phyloP scores from a whole-genome alignment of 2,888 invertebrate species.

The Caenorhabditis drosophilae region DNA sequence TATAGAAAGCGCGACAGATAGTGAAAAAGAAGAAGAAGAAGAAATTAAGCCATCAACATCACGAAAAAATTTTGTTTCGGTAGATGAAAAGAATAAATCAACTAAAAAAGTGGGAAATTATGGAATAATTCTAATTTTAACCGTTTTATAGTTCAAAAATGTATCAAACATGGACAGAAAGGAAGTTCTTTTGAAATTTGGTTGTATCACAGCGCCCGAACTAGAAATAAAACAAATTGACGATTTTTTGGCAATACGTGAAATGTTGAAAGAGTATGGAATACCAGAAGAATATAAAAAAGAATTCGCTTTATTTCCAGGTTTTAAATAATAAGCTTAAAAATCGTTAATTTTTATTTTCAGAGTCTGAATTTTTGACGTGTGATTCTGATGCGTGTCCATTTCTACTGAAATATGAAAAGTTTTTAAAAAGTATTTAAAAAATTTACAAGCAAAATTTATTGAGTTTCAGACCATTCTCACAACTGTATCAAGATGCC shows the following conservation, averaged over 20 bases:
- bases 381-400: constrained; percentile 35
- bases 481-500: constrained; percentile 27
- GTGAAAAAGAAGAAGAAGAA: constrained; percentile 8
- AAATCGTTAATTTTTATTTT: constrained; percentile 1
- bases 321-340: not conserved
- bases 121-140: too few relatives aligned
- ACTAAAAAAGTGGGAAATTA: not conserved
- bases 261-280: constrained; percentile 29
- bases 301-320: constrained; percentile 5
- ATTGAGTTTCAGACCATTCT: constrained; percentile 24
- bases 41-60: not conserved
- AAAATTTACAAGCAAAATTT: not conserved
- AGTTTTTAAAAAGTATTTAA: constrained; percentile 4
- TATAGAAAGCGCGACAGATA: constrained; percentile 6
- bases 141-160: too few relatives aligned
- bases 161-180: constrained; percentile 14
- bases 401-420: constrained; percentile 22
- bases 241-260: constrained; percentile 17
- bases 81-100: not conserved
- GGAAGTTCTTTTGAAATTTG: constrained; percentile 17
- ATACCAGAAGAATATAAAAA: constrained; percentile 1
- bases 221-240: constrained; percentile 19
- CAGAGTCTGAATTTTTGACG: constrained; percentile 20
- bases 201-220: constrained; percentile 10
- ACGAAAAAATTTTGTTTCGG: too few relatives aligned